These are phyloP conservation scores for Panthera leo DNA, from an alignment of 2,113 vertebrate genomes.

Conservation along the genomic window DNA sequence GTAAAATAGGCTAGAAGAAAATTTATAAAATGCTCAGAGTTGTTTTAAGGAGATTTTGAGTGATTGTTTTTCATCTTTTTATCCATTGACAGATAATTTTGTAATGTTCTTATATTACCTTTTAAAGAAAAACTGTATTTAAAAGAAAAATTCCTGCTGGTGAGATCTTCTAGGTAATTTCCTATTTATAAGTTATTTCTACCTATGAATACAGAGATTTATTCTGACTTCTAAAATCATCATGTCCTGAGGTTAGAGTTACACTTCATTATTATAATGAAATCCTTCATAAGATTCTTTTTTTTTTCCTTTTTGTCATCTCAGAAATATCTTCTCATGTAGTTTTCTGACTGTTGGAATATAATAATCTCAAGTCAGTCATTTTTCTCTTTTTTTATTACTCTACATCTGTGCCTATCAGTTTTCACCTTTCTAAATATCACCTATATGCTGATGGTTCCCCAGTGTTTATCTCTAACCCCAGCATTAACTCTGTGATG, in stretches of 20 bases:
- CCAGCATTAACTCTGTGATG: not conserved
- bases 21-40: not conserved
- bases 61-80: constrained; percentile 12
- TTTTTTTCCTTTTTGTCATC: not conserved
- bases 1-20: not conserved
- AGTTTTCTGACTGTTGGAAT: constrained; percentile 22
- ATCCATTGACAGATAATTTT: constrained; percentile 22
- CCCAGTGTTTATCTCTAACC: not conserved
- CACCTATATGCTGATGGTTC: not conserved
- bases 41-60: not conserved
- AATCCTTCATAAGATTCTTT: not conserved
- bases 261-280: not conserved
- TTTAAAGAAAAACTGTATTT: constrained; percentile 13
- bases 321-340: constrained; percentile 32
- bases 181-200: constrained; percentile 29
- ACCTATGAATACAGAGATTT: not conserved
- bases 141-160: not conserved
- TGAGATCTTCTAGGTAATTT: not conserved
- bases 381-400: not conserved
- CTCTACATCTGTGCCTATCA: not conserved
- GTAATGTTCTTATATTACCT: not conserved
- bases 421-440: not conserved
- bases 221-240: constrained; percentile 46
- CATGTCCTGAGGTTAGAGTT: not conserved
- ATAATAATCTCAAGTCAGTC: constrained; percentile 6